These are phyloP conservation scores for Ctenochaetus hawaiiensis DNA, from an alignment of 2,797 vertebrate species.

Conservation along the genomic window DNA sequence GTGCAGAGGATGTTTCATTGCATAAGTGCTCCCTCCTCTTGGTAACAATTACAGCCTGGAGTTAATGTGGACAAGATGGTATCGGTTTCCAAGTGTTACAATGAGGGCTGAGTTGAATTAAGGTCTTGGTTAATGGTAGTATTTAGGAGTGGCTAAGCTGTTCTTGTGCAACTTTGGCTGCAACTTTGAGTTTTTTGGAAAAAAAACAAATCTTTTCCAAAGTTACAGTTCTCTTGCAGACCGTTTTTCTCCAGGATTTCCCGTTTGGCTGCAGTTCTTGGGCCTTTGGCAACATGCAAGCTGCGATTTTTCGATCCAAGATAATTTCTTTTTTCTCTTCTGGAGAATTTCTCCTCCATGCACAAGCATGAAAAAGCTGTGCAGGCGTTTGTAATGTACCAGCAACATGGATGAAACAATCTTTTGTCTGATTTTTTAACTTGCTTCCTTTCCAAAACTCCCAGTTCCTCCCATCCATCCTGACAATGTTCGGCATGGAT, in stretches of 20 bases:
- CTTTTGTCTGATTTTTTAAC: neutral
- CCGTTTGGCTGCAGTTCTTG: neutral
- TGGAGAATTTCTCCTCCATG: too few relatives aligned
- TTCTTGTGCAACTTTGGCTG: neutral
- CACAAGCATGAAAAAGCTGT: neutral
- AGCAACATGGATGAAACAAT: neutral
- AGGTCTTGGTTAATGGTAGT: slow-evolving; percentile 1
- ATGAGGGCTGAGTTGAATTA: neutral
- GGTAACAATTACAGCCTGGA: neutral
- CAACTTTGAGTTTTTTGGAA: neutral
- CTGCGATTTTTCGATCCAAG: too few relatives aligned
- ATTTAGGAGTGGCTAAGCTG: neutral
- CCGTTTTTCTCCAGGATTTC: neutral
- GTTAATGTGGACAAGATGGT: neutral
- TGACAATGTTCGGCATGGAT: neutral
- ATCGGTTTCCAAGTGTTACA: neutral
- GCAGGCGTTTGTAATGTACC: neutral
- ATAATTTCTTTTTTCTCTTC: neutral
- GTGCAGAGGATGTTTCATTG: slow-evolving; percentile 10
- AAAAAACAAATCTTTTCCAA: too few relatives aligned
- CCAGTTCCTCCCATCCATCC: neutral
- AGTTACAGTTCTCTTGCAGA: neutral
- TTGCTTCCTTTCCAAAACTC: neutral
- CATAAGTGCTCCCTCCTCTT: neutral
- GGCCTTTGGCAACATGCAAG: too few relatives aligned